phyloP scores from a whole-genome alignment of 2,888 invertebrate species.

The Prosopocoilus inquinatus region DNA sequence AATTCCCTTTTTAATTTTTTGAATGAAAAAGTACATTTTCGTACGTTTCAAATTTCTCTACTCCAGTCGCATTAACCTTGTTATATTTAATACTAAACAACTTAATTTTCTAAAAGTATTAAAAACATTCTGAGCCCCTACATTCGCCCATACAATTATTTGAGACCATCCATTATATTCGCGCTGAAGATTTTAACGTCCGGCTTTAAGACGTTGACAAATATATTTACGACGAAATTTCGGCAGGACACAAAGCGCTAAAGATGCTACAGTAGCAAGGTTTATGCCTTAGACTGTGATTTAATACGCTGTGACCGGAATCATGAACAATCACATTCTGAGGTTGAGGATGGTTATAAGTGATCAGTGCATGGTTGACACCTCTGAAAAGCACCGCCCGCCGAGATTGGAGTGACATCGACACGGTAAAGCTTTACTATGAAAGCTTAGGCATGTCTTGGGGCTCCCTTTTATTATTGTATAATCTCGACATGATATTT shows the following conservation, averaged over 20 bases:
- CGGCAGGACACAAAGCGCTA: constrained; percentile 4
- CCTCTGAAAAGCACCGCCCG: constrained; percentile 45
- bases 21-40: too few relatives aligned
- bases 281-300: constrained; percentile 8
- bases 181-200: neutral
- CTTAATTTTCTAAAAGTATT: too few relatives aligned
- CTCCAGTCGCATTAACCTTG: too few relatives aligned
- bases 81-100: too few relatives aligned
- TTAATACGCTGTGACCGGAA: too few relatives aligned
- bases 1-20: too few relatives aligned
- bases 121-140: too few relatives aligned
- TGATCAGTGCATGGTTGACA: constrained; percentile 46
- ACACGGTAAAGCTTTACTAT: constrained; percentile 45
- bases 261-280: constrained; percentile 17
- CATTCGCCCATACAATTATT: too few relatives aligned
- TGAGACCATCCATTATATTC: too few relatives aligned
- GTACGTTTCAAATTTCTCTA: too few relatives aligned
- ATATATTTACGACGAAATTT: constrained; percentile 11
- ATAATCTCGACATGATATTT: constrained; percentile 4
- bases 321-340: neutral
- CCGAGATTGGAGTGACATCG: constrained; percentile 43
- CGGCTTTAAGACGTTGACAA: constrained; percentile 14
- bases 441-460: constrained; percentile 40
- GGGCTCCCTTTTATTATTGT: neutral
- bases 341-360: constrained; percentile 40